Evolutionary conservation across 2,113 vertebrate genomes (phyloP).

Genomic region (Argyrosomus japonicus): DNA sequence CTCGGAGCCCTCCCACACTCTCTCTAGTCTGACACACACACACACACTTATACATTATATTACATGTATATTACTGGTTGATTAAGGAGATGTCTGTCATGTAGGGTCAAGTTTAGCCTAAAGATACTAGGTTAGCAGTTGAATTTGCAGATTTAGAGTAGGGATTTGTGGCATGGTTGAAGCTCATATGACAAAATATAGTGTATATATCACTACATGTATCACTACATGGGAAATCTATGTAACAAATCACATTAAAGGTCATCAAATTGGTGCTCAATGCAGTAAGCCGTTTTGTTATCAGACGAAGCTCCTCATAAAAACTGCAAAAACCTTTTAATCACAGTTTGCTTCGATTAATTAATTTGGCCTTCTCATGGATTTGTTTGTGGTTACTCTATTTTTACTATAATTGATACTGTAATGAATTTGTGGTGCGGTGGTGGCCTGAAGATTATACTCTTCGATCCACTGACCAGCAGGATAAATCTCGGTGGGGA

Average conservation of each 20-base stretch:
- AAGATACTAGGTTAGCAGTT: neutral
- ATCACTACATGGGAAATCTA: neutral
- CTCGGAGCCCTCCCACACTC: conserved; percentile 48
- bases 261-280: neutral
- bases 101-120: too few relatives aligned
- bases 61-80: neutral
- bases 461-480: neutral
- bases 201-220: neutral
- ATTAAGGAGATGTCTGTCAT: neutral
- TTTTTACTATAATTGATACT: neutral
- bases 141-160: neutral
- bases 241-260: neutral
- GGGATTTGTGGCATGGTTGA: neutral
- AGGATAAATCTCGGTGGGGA: neutral
- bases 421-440: neutral
- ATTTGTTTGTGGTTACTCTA: neutral
- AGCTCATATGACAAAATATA: neutral
- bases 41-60: neutral
- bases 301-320: neutral
- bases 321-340: neutral
- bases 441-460: neutral
- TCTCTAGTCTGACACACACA: conserved; percentile 67
- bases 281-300: neutral
- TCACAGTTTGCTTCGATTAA: neutral
- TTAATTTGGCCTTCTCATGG: neutral